Conservation (phyloP, 2,797 vertebrate genomes). For the Hypotaenidia okinawae region DNA sequence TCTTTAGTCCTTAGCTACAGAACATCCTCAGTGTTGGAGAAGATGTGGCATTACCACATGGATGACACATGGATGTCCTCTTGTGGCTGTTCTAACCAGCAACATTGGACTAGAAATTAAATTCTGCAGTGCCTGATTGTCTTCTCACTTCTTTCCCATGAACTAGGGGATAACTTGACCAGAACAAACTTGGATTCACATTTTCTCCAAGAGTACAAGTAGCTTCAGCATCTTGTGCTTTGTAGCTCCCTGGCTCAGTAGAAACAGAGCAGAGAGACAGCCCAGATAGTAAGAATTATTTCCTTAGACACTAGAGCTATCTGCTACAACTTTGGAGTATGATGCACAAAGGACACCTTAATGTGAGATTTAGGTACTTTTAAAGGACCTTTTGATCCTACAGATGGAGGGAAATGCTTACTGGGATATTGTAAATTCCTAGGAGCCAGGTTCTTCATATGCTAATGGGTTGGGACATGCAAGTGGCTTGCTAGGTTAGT, state of each 20-base stretch:
- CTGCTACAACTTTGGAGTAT: not conserved
- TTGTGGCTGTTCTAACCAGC: not conserved
- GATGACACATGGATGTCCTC: not conserved
- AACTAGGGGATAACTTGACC: not conserved
- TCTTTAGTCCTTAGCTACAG: not conserved
- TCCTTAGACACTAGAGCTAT: not conserved
- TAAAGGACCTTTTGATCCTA: not conserved
- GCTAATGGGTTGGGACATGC: not conserved
- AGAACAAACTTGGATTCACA: not conserved
- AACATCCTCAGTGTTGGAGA: not conserved
- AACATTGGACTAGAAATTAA: not conserved
- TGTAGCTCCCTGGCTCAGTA: not conserved
- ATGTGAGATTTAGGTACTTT: not conserved
- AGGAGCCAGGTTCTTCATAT: not conserved
- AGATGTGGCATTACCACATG: not conserved
- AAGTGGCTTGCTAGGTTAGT: not conserved
- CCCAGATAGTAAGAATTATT: not conserved
- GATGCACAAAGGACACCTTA: not conserved
- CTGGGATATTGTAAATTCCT: not conserved
- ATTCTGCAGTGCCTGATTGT: not conserved
- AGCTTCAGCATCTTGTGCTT: not conserved
- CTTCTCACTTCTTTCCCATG: not conserved
- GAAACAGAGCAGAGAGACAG: not conserved
- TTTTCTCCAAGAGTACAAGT: not conserved
- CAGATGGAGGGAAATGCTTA: not conserved